phyloP scores from a whole-genome alignment of 2,888 invertebrate species.

The Diadegma fenestrale region DNA sequence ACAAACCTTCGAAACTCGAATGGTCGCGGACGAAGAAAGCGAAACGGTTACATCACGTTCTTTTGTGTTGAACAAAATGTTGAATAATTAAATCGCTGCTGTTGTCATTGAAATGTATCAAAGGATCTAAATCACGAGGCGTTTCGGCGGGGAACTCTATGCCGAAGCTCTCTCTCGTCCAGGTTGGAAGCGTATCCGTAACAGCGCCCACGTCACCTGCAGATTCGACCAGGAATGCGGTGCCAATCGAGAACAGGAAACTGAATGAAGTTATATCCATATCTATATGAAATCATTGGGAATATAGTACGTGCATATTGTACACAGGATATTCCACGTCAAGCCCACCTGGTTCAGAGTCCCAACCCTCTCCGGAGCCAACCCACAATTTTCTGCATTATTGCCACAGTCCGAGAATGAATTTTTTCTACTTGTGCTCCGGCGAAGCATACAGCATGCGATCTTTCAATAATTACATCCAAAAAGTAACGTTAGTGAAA shows the following conservation, averaged over 20 bases:
- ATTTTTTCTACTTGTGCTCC: not conserved
- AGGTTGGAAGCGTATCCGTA: constrained; percentile 33
- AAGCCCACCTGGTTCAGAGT: not conserved
- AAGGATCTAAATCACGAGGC: constrained; percentile 27
- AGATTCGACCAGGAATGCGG: constrained; percentile 57
- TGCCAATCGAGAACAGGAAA: constrained; percentile 54
- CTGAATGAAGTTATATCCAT: constrained; percentile 39
- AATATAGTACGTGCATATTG: constrained; percentile 15
- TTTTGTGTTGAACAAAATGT: not conserved
- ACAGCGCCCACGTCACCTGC: constrained; percentile 56
- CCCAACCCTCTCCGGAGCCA: not conserved
- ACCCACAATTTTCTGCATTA: constrained; percentile 8
- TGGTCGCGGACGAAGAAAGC: not conserved
- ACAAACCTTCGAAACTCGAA: not conserved
- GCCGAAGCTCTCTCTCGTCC: constrained; percentile 19
- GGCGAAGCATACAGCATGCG: not conserved
- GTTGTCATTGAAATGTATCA: constrained; percentile 1
- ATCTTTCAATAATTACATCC: not conserved
- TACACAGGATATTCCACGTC: constrained; percentile 6
- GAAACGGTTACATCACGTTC: not conserved
- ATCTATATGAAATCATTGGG: constrained; percentile 15
- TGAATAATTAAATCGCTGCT: not conserved
- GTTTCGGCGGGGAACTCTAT: not conserved
- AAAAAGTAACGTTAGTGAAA: not conserved
- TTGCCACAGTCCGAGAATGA: not conserved